phyloP scores from a whole-genome alignment of 2,888 invertebrate species.

The Heliconius erato region DNA sequence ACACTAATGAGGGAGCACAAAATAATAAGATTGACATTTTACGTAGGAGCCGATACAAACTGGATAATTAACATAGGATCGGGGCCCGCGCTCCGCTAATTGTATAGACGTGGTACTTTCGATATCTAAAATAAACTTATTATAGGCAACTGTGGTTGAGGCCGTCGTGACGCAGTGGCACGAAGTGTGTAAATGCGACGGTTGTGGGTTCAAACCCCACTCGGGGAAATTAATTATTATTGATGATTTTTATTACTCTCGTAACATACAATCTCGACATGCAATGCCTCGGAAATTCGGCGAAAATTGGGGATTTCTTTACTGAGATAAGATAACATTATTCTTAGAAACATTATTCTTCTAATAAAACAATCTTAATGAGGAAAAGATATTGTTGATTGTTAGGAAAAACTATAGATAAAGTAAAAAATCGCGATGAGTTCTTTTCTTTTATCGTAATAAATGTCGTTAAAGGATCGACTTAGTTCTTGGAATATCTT shows the following conservation, averaged over 20 bases:
- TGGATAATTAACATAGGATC: slow-evolving; percentile 60
- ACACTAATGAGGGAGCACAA: slow-evolving; percentile 46
- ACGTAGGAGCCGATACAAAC: slow-evolving; percentile 48
- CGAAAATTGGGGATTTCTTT: not conserved
- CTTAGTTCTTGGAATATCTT: not conserved
- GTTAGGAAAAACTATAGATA: not conserved
- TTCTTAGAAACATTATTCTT: not conserved
- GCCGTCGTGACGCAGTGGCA: no score
- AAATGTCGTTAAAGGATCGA: slow-evolving; percentile 1
- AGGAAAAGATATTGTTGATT: not conserved
- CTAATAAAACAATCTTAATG: not conserved
- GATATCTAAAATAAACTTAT: slow-evolving; percentile 9
- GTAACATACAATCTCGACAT: no score
- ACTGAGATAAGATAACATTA: not conserved
- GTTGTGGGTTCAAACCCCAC: no score
- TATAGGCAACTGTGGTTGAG: not conserved
- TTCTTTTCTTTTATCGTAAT: not conserved
- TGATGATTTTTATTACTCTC: no score
- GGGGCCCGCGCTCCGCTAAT: slow-evolving; percentile 49
- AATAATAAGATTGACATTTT: slow-evolving; percentile 48
- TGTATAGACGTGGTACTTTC: slow-evolving; percentile 30
- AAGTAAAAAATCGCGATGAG: not conserved
- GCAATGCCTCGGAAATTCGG: no score
- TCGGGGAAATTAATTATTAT: no score
- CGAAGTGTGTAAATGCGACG: no score